Conservation (phyloP, 2,888 invertebrate species). For the Thecocarcelia acutangulata region DNA sequence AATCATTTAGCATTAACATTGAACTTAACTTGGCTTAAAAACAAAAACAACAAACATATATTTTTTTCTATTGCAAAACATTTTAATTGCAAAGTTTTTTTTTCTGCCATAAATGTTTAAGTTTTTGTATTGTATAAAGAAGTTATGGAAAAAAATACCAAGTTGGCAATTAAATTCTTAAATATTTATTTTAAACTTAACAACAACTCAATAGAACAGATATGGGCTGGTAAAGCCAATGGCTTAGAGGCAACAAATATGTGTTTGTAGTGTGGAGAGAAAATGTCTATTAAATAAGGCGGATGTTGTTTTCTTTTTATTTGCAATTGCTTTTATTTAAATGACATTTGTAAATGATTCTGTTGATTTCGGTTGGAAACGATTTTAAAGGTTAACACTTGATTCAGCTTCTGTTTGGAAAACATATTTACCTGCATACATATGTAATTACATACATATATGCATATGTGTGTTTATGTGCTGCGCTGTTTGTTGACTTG, state of each 20-base stretch:
- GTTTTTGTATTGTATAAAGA: background rate
- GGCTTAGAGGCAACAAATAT: background rate
- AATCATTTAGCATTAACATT: slow-evolving; percentile 80
- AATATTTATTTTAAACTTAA: slow-evolving; percentile 39
- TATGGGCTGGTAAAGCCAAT: slow-evolving; percentile 30
- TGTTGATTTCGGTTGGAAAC: background rate
- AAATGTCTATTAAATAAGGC: slow-evolving; percentile 46
- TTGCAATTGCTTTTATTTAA: slow-evolving; percentile 39
- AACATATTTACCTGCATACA: background rate
- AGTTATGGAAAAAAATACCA: slow-evolving; percentile 14
- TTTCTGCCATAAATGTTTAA: background rate
- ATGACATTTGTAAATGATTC: slow-evolving; percentile 42
- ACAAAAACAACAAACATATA: slow-evolving; percentile 54
- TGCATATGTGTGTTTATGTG: background rate
- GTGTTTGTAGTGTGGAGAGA: background rate
- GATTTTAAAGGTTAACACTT: slow-evolving; percentile 44
- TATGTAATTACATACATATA: background rate
- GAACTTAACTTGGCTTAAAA: slow-evolving; percentile 76
- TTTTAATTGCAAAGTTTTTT: slow-evolving; percentile 23
- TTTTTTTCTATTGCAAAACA: slow-evolving; percentile 5
- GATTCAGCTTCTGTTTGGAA: background rate
- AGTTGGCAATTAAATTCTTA: slow-evolving; percentile 53
- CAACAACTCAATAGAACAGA: slow-evolving; percentile 18
- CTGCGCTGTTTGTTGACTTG: background rate
- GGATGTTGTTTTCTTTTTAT: slow-evolving; percentile 55